Evolutionary conservation across 1,140 invertebrate species (phyloP).

Genomic region (Lepidostoma basale): DNA sequence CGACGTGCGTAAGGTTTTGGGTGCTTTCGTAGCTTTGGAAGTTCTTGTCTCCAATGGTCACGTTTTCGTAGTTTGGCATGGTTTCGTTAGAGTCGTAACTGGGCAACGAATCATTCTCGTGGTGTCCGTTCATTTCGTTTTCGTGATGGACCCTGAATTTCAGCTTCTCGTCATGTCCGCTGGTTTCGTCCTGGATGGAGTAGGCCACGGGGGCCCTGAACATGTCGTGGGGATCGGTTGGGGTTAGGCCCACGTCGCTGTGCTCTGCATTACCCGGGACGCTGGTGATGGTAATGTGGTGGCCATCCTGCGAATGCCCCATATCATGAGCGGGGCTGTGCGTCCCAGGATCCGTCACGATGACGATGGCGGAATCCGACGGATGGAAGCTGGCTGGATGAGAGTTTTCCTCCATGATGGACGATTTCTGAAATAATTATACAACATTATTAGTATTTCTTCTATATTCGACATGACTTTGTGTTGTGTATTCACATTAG

Average conservation of each 20-base stretch:
- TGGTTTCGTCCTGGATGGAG: constrained; percentile 39
- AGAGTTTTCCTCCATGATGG: constrained; percentile 40
- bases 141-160: constrained; percentile 25
- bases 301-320: constrained; percentile 17
- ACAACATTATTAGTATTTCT: neutral
- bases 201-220: constrained; percentile 28
- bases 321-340: constrained; percentile 11
- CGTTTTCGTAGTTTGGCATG: constrained; percentile 17
- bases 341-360: neutral
- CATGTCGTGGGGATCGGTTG: constrained; percentile 38
- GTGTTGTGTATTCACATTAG: too few species aligned
- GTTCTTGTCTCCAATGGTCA: constrained; percentile 27
- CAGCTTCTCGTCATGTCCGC: constrained; percentile 27
- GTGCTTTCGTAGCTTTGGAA: constrained; percentile 44
- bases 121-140: constrained; percentile 19
- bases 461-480: too few species aligned
- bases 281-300: constrained; percentile 17
- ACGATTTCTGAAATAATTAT: constrained; percentile 22
- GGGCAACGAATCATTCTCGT: constrained; percentile 35
- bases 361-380: constrained; percentile 30
- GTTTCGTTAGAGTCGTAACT: constrained; percentile 35
- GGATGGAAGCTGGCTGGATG: constrained; percentile 30
- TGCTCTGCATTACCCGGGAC: neutral
- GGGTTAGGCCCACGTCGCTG: constrained; percentile 10
- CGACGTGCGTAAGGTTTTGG: constrained; percentile 35